Conservation (phyloP, 1,140 invertebrate species). For the Procambarus clarkii region DNA sequence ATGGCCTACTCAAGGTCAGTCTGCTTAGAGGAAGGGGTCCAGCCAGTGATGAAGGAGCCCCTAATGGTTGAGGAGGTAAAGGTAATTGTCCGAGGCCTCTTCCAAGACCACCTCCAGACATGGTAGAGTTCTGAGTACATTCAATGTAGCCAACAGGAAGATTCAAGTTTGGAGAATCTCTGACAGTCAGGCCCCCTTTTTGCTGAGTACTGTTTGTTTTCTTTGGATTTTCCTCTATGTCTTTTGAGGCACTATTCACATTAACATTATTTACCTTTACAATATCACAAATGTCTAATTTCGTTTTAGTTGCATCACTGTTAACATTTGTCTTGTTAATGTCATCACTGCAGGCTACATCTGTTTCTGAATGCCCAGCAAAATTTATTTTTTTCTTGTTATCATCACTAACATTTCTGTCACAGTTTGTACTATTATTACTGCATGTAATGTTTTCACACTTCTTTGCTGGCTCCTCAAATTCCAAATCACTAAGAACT, state of each 20-base stretch:
- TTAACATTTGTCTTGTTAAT: neutral
- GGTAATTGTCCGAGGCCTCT: constrained; percentile 18
- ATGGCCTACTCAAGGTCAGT: neutral
- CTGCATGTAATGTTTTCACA: neutral
- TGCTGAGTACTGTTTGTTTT: neutral
- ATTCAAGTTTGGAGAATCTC: neutral
- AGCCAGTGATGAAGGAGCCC: constrained; percentile 29
- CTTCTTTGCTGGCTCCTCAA: neutral
- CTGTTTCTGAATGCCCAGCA: neutral
- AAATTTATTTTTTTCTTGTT: neutral
- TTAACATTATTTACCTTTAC: neutral
- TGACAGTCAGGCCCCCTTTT: neutral
- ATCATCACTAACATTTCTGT: neutral
- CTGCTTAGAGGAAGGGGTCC: constrained; percentile 24
- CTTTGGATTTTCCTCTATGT: neutral
- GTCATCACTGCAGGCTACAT: neutral
- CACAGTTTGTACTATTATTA: neutral
- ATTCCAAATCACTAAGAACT: neutral
- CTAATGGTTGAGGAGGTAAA: constrained; percentile 21
- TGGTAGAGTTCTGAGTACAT: neutral
- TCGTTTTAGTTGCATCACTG: neutral
- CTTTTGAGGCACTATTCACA: neutral
- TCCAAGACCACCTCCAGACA: constrained; percentile 38
- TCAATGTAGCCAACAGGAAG: neutral
- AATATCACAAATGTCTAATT: neutral